Conservation (phyloP, 2,888 invertebrate genomes). For the Melanostoma mellinum region DNA sequence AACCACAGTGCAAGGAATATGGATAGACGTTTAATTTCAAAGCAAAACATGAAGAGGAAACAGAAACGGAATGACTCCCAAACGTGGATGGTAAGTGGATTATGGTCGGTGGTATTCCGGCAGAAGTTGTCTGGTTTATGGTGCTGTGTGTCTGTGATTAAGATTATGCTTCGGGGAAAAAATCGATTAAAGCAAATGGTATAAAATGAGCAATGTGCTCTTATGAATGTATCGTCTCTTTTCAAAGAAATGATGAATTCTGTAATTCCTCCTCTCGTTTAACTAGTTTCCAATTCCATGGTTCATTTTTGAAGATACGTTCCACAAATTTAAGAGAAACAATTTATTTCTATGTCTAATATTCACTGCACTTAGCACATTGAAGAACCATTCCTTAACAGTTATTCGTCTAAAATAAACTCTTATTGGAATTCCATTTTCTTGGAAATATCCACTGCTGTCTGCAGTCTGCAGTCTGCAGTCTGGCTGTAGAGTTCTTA, state of each 20-base stretch:
- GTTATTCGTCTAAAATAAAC: too few relatives aligned
- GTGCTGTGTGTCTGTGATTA: not conserved
- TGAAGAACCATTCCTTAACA: too few relatives aligned
- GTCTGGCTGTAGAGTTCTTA: too few relatives aligned
- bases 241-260: not conserved
- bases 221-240: slow-evolving; percentile 6
- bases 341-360: not conserved
- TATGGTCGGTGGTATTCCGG: not conserved
- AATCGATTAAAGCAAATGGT: slow-evolving; percentile 59
- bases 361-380: too few relatives aligned
- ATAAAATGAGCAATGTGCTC: slow-evolving; percentile 30
- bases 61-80: too few relatives aligned
- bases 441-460: too few relatives aligned
- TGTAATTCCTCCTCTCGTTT: not conserved
- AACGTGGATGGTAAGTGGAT: slow-evolving; percentile 16
- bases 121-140: not conserved
- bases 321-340: slow-evolving; percentile 5
- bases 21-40: too few relatives aligned
- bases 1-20: too few relatives aligned
- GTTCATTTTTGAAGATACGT: not conserved
- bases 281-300: not conserved
- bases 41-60: too few relatives aligned
- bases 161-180: slow-evolving; percentile 1
- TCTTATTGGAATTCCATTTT: too few relatives aligned
- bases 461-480: too few relatives aligned